A percentile compares a stretch with the other conserved stretches of the same genome.
Conservation (phyloP, 2,888 invertebrate genomes). For the Brenthis daphne region DNA sequence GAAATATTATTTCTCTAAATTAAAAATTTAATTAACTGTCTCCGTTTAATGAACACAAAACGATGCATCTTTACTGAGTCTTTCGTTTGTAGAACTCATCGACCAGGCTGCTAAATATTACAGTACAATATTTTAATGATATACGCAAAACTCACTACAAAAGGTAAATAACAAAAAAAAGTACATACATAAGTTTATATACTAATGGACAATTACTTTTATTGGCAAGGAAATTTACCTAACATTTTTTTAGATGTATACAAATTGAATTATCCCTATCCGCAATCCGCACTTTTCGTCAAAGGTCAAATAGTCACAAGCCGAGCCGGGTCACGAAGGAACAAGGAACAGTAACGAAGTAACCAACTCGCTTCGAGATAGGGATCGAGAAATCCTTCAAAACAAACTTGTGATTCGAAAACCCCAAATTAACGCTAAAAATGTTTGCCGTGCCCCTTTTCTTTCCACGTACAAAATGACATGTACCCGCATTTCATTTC, state of each 20-base stretch:
- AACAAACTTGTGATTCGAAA: slow-evolving; percentile 7
- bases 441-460: slow-evolving; percentile 14
- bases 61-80: slow-evolving; percentile 2
- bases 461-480: slow-evolving; percentile 8
- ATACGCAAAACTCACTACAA: too few species aligned
- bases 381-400: slow-evolving; percentile 15
- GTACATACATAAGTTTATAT: too few species aligned
- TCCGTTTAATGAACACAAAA: slow-evolving; percentile 16
- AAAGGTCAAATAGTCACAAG: slow-evolving; percentile 19
- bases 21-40: slow-evolving; percentile 24
- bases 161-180: too few species aligned
- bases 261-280: slow-evolving; percentile 13
- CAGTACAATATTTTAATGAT: neutral
- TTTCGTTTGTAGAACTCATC: neutral
- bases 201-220: neutral
- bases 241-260: neutral
- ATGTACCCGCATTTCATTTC: slow-evolving; percentile 20
- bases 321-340: slow-evolving; percentile 15
- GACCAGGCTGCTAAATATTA: neutral
- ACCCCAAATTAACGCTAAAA: slow-evolving; percentile 14
- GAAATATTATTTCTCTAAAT: slow-evolving; percentile 19
- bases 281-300: neutral
- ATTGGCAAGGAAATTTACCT: neutral
- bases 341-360: slow-evolving; percentile 30
- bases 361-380: slow-evolving; percentile 22